Percentiles rank a stretch among this genome's conserved stretches.
Conservation (phyloP, 2,888 invertebrate species). For the Elysia crispata region DNA sequence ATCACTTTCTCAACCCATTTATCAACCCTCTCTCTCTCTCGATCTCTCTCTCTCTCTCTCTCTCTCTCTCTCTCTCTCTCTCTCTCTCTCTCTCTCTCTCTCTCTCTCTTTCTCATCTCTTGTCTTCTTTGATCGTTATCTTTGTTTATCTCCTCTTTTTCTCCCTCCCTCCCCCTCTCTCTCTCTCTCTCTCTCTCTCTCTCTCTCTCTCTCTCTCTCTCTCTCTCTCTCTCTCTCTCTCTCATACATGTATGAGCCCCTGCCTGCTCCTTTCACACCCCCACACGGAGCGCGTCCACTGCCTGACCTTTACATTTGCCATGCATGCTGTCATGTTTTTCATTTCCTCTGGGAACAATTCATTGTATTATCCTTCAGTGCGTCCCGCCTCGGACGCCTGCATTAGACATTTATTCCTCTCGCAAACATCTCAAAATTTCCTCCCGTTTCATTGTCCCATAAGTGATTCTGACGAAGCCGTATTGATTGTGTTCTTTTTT, state of each 20-base stretch:
- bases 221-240: background rate
- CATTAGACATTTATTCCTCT: too few relatives aligned
- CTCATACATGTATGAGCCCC: background rate
- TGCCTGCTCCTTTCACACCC: background rate
- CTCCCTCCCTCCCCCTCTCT: background rate
- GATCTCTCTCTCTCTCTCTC: too few relatives aligned
- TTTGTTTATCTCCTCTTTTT: background rate
- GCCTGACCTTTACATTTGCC: background rate
- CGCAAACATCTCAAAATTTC: too few relatives aligned
- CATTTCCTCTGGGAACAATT: too few relatives aligned
- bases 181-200: background rate
- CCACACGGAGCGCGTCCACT: background rate
- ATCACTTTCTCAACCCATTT: too few relatives aligned
- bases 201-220: background rate
- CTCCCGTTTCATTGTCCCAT: too few relatives aligned
- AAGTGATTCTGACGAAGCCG: too few relatives aligned
- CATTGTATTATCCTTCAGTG: too few relatives aligned
- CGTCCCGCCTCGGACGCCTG: too few relatives aligned
- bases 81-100: background rate
- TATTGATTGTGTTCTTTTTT: too few relatives aligned
- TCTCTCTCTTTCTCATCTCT: background rate
- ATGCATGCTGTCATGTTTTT: too few relatives aligned
- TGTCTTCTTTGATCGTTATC: background rate
- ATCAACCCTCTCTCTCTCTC: too few relatives aligned
- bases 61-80: background rate